A percentile compares a stretch with the other conserved stretches of the same genome.
phyloP scores from a whole-genome alignment of 1,140 invertebrate genomes.

The Oedothorax gibbosus region DNA sequence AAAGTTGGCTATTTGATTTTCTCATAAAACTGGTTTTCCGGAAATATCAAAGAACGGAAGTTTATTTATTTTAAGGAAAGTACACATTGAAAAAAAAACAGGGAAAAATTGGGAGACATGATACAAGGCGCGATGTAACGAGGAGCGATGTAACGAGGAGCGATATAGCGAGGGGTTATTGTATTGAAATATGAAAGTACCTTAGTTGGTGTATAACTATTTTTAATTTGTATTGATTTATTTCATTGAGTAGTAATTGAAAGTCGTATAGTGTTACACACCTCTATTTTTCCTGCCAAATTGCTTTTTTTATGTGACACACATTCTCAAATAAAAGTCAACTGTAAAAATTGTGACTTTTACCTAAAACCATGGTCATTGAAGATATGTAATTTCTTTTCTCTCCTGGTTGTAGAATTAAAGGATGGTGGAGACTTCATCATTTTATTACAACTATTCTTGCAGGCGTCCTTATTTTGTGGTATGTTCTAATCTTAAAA shows the following conservation, averaged over 20 bases:
- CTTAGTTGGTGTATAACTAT: not conserved
- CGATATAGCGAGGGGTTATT: no score
- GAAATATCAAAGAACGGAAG: no score
- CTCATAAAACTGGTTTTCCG: no score
- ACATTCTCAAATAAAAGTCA: not conserved
- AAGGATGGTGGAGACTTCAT: constrained; percentile 99
- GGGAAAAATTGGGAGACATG: no score
- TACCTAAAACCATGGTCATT: not conserved
- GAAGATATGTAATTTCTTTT: not conserved
- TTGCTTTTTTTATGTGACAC: not conserved
- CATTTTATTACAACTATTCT: constrained; percentile 97
- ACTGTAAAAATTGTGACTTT: not conserved
- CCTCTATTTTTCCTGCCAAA: not conserved
- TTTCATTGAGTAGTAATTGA: not conserved
- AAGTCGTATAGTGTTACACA: no score
- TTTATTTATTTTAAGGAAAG: no score
- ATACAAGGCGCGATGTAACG: no score
- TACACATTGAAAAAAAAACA: no score
- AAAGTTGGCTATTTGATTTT: no score
- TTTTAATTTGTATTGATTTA: not conserved
- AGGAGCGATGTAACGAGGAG: no score
- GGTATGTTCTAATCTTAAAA: constrained; percentile 68
- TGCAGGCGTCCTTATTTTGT: constrained; percentile 94
- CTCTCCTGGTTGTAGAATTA: constrained; percentile 68
- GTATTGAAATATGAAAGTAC: not conserved